These are phyloP conservation scores for Synaphobranchus kaupii DNA, from an alignment of 2,797 vertebrate genomes.

Conservation along the genomic window DNA sequence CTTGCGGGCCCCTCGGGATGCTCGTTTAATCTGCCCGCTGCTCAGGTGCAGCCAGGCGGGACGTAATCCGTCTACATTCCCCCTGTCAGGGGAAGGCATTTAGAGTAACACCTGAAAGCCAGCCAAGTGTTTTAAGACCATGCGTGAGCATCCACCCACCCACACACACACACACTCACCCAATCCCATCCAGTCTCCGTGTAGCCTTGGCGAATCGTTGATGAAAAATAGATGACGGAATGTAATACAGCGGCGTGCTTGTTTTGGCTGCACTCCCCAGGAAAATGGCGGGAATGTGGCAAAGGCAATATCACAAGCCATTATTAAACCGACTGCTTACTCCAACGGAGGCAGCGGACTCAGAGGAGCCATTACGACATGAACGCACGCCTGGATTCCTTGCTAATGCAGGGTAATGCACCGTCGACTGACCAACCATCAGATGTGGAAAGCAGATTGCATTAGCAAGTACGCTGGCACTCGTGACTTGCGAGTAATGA, in stretches of 20 bases:
- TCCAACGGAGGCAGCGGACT: background rate
- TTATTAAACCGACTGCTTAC: background rate
- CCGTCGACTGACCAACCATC: background rate
- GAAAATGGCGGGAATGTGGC: background rate
- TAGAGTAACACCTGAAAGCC: background rate
- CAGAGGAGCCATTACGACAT: background rate
- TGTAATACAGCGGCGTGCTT: background rate
- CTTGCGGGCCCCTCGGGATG: background rate
- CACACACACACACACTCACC: no score
- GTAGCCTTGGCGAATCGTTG: background rate
- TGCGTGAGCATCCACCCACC: background rate
- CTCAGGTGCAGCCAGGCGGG: background rate
- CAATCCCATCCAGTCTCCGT: background rate
- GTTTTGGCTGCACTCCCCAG: background rate
- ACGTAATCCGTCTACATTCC: background rate
- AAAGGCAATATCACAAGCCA: background rate
- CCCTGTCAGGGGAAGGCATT: background rate
- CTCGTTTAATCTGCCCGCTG: background rate
- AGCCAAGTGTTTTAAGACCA: background rate
- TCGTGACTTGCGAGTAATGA: background rate
- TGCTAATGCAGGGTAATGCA: constrained; percentile 2
- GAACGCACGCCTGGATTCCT: background rate
- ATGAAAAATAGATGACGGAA: background rate
- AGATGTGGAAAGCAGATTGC: background rate
- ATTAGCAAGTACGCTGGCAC: background rate